phyloP scores from a whole-genome alignment of 2,113 vertebrate genomes.

The Phasianus colchicus region DNA sequence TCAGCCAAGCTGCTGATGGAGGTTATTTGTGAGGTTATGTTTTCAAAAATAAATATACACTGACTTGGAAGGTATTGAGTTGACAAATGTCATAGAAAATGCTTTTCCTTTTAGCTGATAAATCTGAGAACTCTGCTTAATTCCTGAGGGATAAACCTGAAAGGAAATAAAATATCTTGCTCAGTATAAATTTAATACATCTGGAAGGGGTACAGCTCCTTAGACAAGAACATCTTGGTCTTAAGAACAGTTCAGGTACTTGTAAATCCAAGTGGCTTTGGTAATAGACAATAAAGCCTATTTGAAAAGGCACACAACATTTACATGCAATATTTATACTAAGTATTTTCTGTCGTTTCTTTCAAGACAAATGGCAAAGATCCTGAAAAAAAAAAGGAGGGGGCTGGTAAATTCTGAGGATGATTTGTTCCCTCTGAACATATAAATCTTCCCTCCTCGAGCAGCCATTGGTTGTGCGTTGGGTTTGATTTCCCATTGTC shows the following conservation, averaged over 20 bases:
- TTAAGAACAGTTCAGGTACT: background rate
- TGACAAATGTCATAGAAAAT: constrained; percentile 36
- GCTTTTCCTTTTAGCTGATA: constrained; percentile 41
- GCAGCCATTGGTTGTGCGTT: background rate
- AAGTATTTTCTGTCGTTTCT: background rate
- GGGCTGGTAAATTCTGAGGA: background rate
- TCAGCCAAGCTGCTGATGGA: background rate
- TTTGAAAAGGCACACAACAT: background rate
- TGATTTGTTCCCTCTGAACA: background rate
- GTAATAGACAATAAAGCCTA: background rate
- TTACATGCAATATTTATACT: background rate
- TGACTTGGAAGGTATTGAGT: constrained; percentile 51
- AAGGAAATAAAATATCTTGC: constrained; percentile 33
- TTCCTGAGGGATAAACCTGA: constrained; percentile 48
- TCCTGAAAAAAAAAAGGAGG: background rate
- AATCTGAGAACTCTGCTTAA: constrained; percentile 45
- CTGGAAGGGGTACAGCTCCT: background rate
- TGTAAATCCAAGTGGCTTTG: constrained; percentile 4
- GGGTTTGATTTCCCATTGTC: background rate
- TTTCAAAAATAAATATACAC: constrained; percentile 59
- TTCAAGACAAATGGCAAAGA: background rate
- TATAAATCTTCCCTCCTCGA: background rate
- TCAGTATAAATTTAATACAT: constrained; percentile 5
- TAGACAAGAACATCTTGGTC: constrained; percentile 16
- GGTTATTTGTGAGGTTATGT: constrained; percentile 56